These are phyloP conservation scores for Dendrolimus pini DNA, from an alignment of 2,888 invertebrate species.

Conservation along the genomic window DNA sequence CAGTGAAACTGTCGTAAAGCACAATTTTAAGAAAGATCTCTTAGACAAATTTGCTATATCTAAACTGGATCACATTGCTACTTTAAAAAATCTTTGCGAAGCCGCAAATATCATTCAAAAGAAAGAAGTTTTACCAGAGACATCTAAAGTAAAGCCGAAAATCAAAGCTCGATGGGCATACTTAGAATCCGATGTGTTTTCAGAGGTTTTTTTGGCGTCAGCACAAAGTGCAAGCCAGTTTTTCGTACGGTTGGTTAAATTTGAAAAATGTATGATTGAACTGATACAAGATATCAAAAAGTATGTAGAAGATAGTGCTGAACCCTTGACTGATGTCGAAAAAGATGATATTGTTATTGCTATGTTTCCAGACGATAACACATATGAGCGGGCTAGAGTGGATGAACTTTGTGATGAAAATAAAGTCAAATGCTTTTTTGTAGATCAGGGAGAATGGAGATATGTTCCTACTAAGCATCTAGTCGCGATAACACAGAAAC, in stretches of 20 bases:
- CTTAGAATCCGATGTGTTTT: slow-evolving; percentile 49
- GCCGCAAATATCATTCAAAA: slow-evolving; percentile 30
- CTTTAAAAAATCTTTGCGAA: slow-evolving; percentile 61
- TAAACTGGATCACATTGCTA: slow-evolving; percentile 65
- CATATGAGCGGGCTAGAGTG: slow-evolving; percentile 64
- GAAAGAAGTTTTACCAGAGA: slow-evolving; percentile 16
- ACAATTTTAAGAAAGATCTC: slow-evolving; percentile 72
- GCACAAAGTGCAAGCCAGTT: slow-evolving; percentile 63
- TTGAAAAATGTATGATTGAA: slow-evolving; percentile 44
- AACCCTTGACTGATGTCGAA: slow-evolving; percentile 26
- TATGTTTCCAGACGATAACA: slow-evolving; percentile 56
- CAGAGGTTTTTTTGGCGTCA: slow-evolving; percentile 56
- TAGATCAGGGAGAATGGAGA: slow-evolving; percentile 79
- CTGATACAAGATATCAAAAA: slow-evolving; percentile 57
- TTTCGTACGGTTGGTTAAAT: slow-evolving; percentile 68
- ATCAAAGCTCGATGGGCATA: slow-evolving; percentile 59
- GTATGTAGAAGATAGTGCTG: slow-evolving; percentile 30
- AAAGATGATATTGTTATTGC: slow-evolving; percentile 68
- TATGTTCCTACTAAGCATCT: slow-evolving; percentile 52
- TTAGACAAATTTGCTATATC: slow-evolving; percentile 47
- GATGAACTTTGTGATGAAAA: slow-evolving; percentile 37
- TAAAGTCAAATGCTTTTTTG: slow-evolving; percentile 76
- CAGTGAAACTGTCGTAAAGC: slow-evolving; percentile 67
- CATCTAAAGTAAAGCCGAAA: slow-evolving; percentile 14
- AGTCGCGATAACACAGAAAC: slow-evolving; percentile 60